phyloP scores from a whole-genome alignment of 2,888 invertebrate genomes.

The Pediacus dermestoides region DNA sequence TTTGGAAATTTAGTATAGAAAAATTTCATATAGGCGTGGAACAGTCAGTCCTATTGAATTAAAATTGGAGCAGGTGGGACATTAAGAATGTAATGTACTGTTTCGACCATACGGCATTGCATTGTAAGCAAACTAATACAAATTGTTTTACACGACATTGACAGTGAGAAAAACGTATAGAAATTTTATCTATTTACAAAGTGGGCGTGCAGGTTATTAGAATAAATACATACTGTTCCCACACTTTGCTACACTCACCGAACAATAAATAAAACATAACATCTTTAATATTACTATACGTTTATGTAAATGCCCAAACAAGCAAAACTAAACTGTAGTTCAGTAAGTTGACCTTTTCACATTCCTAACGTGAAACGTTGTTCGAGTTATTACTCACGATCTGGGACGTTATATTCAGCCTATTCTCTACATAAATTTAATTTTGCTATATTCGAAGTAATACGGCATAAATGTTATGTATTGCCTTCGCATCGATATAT shows the following conservation, averaged over 20 bases:
- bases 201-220: slow-evolving; percentile 31
- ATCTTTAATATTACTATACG: slow-evolving; percentile 17
- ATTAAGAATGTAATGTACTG: slow-evolving; percentile 5
- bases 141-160: slow-evolving; percentile 27
- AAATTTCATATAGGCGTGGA: too few relatives aligned
- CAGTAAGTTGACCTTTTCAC: slow-evolving; percentile 20
- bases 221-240: slow-evolving; percentile 31
- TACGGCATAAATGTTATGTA: slow-evolving; percentile 9
- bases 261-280: slow-evolving; percentile 29
- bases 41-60: too few relatives aligned
- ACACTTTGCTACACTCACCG: slow-evolving; percentile 22
- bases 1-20: too few relatives aligned
- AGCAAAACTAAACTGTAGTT: slow-evolving; percentile 14
- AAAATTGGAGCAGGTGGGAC: slow-evolving; percentile 7
- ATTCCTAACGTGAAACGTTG: slow-evolving; percentile 18
- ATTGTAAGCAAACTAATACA: slow-evolving; percentile 19
- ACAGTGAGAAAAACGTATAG: slow-evolving; percentile 25
- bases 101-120: slow-evolving; percentile 15
- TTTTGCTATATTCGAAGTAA: slow-evolving; percentile 16
- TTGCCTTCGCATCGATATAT: too few relatives aligned
- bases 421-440: slow-evolving; percentile 18
- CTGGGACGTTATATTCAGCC: slow-evolving; percentile 11
- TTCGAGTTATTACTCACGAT: slow-evolving; percentile 22
- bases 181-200: slow-evolving; percentile 29
- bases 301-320: slow-evolving; percentile 22